Conservation (phyloP, 2,113 vertebrate genomes). For the Setophaga coronata region DNA sequence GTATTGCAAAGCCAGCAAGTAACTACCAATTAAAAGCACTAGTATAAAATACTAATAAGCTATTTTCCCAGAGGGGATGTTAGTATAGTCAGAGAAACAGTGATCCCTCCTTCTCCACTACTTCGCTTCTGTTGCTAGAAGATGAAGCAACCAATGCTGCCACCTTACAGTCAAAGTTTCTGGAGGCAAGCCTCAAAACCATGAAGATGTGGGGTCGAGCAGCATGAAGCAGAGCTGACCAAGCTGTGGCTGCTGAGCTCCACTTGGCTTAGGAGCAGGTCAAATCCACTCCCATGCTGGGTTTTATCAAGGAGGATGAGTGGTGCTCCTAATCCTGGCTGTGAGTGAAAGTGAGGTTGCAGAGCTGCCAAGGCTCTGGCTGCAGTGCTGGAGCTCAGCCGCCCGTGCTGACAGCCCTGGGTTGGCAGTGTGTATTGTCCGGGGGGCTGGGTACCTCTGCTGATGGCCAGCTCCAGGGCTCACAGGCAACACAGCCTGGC, state of each 20-base stretch:
- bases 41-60: neutral
- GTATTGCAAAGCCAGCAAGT: neutral
- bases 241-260: neutral
- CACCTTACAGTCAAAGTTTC: neutral
- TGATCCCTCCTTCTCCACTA: neutral
- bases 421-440: rapidly evolving
- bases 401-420: rapidly evolving
- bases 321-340: slow-evolving; percentile 6
- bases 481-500: neutral
- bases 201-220: neutral
- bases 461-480: neutral
- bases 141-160: neutral
- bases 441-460: neutral
- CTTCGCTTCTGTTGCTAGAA: neutral
- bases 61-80: neutral
- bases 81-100: neutral
- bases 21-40: neutral
- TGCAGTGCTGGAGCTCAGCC: neutral
- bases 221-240: neutral
- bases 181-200: neutral
- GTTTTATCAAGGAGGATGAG: slow-evolving; percentile 15
- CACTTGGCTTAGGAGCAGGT: neutral
- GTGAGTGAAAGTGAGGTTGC: neutral
- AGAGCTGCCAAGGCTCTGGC: neutral
- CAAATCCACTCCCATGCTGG: neutral